Evolutionary conservation across 1,140 invertebrate species (phyloP), one percentile per base, ranked within the genome.

Genomic region (Tetramorium parvispinum): DNA sequence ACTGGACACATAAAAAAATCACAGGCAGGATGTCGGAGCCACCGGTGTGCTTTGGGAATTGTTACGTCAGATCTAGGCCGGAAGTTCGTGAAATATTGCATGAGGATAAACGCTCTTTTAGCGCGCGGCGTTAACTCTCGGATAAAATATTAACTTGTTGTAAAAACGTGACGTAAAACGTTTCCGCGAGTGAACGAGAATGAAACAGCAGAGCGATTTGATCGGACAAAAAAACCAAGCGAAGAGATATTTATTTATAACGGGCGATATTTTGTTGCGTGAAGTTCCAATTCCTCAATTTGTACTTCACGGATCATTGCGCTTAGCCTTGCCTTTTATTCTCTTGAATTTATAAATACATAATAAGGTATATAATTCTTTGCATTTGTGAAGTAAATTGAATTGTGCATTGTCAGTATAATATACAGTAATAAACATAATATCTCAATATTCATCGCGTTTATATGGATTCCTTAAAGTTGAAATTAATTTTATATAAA

Each of bases 1-100:
- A 11, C 32, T 78, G 82, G 46, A 46, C 59, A n/a, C 53, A 32
- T 78, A 78, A 85, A 85, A 85, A 85, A 85, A 78, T 85, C 82
- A 65, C 73, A 27, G 46, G 27, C 73, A 46, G 61, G 59, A 65
- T 78, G 82, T 63, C 59, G 61, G 73, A 40, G 37, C 61, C 82
- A 78, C 46, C 59, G 43, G 71, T 21, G 73, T 78, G 82, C 57
- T 85, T 65, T 78, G 82, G 82, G 81, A 85, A 85, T 85, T 85
- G 82, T 85, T 85, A 85, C 73, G 82, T 85, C 71, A 85, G 82
- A 85, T 85, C 57, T 78, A 85, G 82, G 59, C 70, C 73, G 82
- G 82, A 85, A 85, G 71, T 85, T 78, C 32, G 73, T 85, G 61
- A 85, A 85, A 85, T 85, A 85, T 85, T 78, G 73, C 73, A 32